Evolutionary conservation across 2,888 invertebrate species (phyloP), one percentile per base, ranked within the genome.

Genomic region (Dysmachus trigonus): DNA sequence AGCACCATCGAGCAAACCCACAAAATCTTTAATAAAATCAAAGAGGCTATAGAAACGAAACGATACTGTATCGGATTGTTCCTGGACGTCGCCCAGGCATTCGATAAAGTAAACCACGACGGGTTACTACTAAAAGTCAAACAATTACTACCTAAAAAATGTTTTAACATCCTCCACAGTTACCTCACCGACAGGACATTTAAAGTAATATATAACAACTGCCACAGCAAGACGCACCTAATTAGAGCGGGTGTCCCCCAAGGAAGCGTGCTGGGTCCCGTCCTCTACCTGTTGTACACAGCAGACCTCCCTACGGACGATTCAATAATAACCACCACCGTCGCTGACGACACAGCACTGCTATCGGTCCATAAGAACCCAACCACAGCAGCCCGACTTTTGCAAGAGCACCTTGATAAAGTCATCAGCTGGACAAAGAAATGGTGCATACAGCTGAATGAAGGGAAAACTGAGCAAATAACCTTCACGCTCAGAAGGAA

Each of bases 21-120:
- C 5, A 76, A 38, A 10, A 71, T 85, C 1, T 53, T 53, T 4
- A 31, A 76, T n/a, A 30, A 41, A 18, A 38, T 85, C 10, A 72
- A 84, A 7, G 27, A 74, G 2, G 73, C 73, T 10, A 47, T 47
- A 5, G 47, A 47, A 47, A 47, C 5, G 47, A n/a, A 47, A 47
- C 47, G 5, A 1, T 5, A 47, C n/a, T 47, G 47, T 5, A 47
- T 47, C n/a, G 47, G 47, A 47, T 5, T 47, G 5, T 47, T 47
- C 7, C 38, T 38, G 13, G 38, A 38, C 2, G 38, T 38, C 1
- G 13, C 38, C 13, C 38, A 38, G 13, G 73, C 71, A 1, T 84
- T 84, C 33, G 84, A 84, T 30, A 84, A 22, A 51, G 81, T 81
- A 0, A 51, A 35, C 18, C 53, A 53, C n/a, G 15, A 81, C 27